Evolutionary conservation across 2,113 vertebrate species (phyloP).

Genomic region (Elachura formosa): DNA sequence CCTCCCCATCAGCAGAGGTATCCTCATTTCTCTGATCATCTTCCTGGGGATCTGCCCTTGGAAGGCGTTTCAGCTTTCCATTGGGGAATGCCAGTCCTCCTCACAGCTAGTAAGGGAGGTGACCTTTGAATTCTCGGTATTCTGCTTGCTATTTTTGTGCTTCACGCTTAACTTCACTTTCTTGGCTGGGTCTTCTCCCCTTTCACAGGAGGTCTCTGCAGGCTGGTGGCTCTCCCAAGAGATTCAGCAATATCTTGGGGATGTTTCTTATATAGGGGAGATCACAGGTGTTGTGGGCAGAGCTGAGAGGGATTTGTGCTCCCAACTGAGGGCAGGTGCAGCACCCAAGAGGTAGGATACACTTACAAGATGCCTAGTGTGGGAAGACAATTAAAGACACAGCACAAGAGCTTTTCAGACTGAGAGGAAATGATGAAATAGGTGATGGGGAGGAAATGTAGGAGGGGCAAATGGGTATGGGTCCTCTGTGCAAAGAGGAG

Average conservation of each 20-base stretch:
- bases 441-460: neutral
- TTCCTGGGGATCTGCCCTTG: neutral
- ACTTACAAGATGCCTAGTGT: neutral
- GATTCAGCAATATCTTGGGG: neutral
- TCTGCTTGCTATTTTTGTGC: neutral
- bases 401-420: neutral
- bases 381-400: neutral
- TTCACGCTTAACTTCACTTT: neutral
- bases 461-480: neutral
- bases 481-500: neutral
- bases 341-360: neutral
- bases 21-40: neutral
- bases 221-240: neutral
- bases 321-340: fast-evolving
- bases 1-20: neutral
- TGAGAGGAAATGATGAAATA: neutral
- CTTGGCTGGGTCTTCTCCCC: neutral
- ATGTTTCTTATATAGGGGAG: neutral
- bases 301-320: neutral
- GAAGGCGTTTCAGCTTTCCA: neutral
- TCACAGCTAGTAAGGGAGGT: neutral
- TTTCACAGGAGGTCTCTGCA: neutral
- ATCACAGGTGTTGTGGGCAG: neutral
- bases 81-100: neutral
- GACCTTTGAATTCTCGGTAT: slow-evolving; percentile 19